Evolutionary conservation across 1,140 invertebrate species (phyloP).

Genomic region (Uloborus diversus): DNA sequence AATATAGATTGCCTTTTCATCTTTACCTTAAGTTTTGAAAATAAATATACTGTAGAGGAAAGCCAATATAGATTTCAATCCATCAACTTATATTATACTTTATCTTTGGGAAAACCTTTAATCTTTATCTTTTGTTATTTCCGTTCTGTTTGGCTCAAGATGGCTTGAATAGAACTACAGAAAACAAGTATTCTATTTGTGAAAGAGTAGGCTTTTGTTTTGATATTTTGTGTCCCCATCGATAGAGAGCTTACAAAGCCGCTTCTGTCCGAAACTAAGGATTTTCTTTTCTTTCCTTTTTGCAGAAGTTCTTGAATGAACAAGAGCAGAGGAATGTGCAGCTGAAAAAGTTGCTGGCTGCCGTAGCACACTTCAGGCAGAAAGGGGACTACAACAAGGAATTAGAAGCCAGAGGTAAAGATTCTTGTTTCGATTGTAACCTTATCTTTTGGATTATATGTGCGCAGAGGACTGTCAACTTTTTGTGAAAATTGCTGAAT

Average conservation of each 20-base stretch:
- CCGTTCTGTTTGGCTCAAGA: too few relatives aligned
- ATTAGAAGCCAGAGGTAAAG: constrained; percentile 68
- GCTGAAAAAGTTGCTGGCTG: constrained; percentile 69
- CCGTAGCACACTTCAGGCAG: constrained; percentile 63
- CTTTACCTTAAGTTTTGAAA: too few relatives aligned
- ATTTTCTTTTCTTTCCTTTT: neutral
- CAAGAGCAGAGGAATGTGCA: constrained; percentile 69
- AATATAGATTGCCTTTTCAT: too few relatives aligned
- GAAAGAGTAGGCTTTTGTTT: neutral
- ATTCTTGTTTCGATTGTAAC: too few relatives aligned
- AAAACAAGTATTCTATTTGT: too few relatives aligned
- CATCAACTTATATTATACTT: too few relatives aligned
- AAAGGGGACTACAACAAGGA: constrained; percentile 75
- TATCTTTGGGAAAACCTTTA: too few relatives aligned
- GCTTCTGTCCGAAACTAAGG: neutral
- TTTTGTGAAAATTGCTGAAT: neutral
- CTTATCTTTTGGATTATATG: neutral
- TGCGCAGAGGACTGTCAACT: neutral
- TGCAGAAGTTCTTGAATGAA: constrained; percentile 77
- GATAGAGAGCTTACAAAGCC: too few relatives aligned
- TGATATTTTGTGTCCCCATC: neutral
- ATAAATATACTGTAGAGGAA: too few relatives aligned
- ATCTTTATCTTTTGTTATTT: too few relatives aligned
- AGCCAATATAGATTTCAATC: too few relatives aligned
- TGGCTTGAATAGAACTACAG: too few relatives aligned